Base-by-base conservation (phyloP, 2,888 invertebrate genomes). In the Macrophya annulata region DNA sequence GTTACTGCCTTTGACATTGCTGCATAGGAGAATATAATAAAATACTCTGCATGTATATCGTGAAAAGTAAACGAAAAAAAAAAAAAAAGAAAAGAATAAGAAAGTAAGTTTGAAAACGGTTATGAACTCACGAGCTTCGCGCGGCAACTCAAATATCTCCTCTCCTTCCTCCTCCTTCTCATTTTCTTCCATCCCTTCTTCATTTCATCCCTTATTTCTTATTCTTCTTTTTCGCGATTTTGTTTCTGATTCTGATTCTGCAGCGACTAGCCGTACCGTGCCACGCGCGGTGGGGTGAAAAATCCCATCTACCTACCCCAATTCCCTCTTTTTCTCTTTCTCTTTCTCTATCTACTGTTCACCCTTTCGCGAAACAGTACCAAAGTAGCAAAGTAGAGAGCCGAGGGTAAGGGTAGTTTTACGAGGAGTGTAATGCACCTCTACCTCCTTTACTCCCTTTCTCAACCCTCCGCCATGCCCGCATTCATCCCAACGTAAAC, bases 401-500 rank as follows among this genome's bases (percentile, higher is more conserved):
- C 31, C 81, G 21, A 62, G 15, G 77, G 45, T n/a, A 74, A 55
- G 77, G 81, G 81, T 81, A 62, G 81, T 65, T 81, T 81, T 62
- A 62, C 62, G 81, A 81, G 81, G 62, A 65, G 81, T 25, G 81
- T 65, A 65, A 81, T 59, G 74, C 84, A 48, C 74, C 59, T 8
- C 79, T 62, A 68, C 48, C 17, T 25, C 48, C 37, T 76, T 77
- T 59, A 37, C 62, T 43, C 68, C 40, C 72, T 62, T 81, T 31
- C 31, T 31, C 31, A 31, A 31, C 31, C 31, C 31, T 31, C 1
- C 31, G 31, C 31, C 31, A 31, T 31, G 31, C 31, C 31, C 62
- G 59, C 62, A 59, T 55, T 31, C 84, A 25, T 68, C 45, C 91
- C 89, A 91, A 93, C 92, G 91, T 92, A 93, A 93, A 92, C 91